These are phyloP conservation scores for Morelia viridis DNA, from an alignment of 2,797 vertebrate genomes.

Conservation along the genomic window DNA sequence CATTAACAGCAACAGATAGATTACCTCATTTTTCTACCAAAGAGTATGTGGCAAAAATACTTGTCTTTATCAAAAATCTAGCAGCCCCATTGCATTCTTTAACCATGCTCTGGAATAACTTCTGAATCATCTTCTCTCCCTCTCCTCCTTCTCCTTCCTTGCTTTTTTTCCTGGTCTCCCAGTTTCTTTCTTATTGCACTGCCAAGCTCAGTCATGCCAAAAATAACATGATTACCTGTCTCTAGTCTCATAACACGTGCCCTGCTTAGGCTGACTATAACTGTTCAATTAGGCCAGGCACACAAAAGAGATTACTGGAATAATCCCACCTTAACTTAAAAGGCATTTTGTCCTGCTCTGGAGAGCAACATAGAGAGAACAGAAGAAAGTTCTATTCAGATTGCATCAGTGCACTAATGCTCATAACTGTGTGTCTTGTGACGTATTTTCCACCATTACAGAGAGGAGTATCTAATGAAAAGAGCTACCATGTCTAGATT, in stretches of 20 bases:
- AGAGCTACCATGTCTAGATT: neutral
- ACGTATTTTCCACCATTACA: neutral
- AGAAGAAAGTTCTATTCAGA: neutral
- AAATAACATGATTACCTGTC: conserved; percentile 73
- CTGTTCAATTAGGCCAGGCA: conserved; percentile 56
- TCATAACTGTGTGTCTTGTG: neutral
- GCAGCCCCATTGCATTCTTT: conserved; percentile 6
- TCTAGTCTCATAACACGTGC: conserved; percentile 44
- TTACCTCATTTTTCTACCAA: fast-evolving
- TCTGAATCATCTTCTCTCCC: conserved; percentile 7
- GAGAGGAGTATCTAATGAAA: neutral
- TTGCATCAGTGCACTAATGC: neutral
- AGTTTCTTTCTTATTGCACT: conserved; percentile 52
- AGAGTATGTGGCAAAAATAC: neutral
- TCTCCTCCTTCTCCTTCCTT: neutral
- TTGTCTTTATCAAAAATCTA: neutral
- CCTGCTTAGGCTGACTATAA: conserved; percentile 62
- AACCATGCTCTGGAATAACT: conserved; percentile 11
- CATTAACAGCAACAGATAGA: no score
- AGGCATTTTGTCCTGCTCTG: fast-evolving
- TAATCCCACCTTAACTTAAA: conserved; percentile 26
- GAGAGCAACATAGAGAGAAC: fast-evolving
- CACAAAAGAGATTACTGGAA: conserved; percentile 19
- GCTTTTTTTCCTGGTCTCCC: neutral
- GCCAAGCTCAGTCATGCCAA: conserved; percentile 70